A percentile compares a stretch with the other conserved stretches of the same genome.
These are phyloP conservation scores for Penaeus japonicus DNA, from an alignment of 1,140 invertebrate genomes.

Conservation along the genomic window DNA sequence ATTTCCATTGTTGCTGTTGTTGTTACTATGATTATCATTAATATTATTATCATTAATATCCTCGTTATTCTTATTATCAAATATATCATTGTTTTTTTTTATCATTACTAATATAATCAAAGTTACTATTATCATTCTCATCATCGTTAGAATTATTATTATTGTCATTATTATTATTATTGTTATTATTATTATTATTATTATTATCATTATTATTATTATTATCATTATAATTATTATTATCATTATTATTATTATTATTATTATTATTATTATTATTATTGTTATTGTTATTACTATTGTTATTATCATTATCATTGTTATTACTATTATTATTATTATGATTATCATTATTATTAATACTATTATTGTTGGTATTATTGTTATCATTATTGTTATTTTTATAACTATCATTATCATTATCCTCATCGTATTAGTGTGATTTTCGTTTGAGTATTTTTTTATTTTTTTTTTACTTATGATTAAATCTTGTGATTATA, in stretches of 20 bases:
- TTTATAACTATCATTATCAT: not conserved
- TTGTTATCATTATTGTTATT: not conserved
- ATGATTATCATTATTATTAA: not conserved
- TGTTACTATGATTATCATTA: no score
- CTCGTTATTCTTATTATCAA: no score
- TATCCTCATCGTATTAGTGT: not conserved
- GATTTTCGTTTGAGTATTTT: not conserved
- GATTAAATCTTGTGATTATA: no score
- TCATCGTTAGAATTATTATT: not conserved
- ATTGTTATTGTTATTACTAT: not conserved
- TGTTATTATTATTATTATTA: not conserved
- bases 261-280: not conserved
- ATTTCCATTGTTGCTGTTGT: no score
- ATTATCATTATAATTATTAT: not conserved
- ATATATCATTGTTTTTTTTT: no score
- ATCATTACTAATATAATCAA: no score
- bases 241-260: not conserved
- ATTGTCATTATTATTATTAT: not conserved
- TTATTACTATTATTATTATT: not conserved
- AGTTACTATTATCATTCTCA: no score
- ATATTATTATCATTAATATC: no score
- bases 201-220: not conserved
- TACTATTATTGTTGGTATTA: not conserved
- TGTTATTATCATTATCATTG: not conserved
- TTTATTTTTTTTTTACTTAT: no score